Percentiles rank a stretch among this genome's conserved stretches.
Evolutionary conservation across 2,888 invertebrate species (phyloP).

Genomic region (Cephalotes varians): DNA sequence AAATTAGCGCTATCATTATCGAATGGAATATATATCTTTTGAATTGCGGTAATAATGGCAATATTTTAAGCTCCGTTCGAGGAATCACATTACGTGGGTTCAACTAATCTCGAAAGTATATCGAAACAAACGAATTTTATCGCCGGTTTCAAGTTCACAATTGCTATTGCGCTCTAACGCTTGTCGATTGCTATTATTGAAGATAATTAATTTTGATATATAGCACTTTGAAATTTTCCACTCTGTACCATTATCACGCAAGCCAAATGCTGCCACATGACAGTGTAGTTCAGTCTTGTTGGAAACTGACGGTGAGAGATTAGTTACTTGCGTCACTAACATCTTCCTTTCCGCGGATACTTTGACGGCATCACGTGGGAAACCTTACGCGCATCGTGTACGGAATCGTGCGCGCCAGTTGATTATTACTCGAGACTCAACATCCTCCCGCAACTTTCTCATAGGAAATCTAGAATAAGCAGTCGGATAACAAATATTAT

Average conservation of each 20-base stretch:
- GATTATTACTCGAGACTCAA: constrained; percentile 48
- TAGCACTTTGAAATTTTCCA: background rate
- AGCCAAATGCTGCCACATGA: constrained; percentile 16
- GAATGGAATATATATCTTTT: constrained; percentile 55
- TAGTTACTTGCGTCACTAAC: constrained; percentile 64
- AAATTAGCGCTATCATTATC: constrained; percentile 64
- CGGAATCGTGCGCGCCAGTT: constrained; percentile 34
- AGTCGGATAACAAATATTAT: constrained; percentile 49
- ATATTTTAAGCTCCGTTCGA: constrained; percentile 13
- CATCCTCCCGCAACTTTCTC: constrained; percentile 58
- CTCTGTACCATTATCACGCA: background rate
- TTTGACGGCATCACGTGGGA: constrained; percentile 58
- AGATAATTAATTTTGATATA: constrained; percentile 15
- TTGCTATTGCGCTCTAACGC: background rate
- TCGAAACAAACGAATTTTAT: background rate
- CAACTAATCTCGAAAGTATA: background rate
- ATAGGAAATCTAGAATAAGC: constrained; percentile 54
- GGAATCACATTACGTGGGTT: background rate
- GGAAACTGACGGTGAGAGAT: constrained; percentile 41
- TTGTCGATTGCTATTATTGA: background rate
- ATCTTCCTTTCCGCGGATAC: constrained; percentile 42
- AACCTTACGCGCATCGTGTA: constrained; percentile 52
- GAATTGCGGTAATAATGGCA: constrained; percentile 25
- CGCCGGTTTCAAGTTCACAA: background rate
- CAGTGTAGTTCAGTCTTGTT: constrained; percentile 21